Base-by-base conservation (phyloP, 2,113 vertebrate genomes). In the Nasalis larvatus region DNA sequence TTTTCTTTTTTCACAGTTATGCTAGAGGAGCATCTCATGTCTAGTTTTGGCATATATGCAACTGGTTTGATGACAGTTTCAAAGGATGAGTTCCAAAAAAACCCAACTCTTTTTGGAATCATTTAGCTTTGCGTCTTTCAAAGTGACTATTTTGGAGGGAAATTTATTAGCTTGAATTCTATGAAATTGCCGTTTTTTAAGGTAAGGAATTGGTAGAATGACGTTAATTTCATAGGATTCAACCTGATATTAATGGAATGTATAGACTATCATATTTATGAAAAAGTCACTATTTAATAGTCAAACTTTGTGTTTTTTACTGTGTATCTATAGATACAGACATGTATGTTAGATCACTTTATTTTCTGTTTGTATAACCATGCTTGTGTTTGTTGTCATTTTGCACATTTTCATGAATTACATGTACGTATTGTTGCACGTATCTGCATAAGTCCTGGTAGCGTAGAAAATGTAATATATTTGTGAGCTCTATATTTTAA, bases 291-390 rank as follows among this genome's bases (percentile, higher is more conserved):
- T 32, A 1, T 60, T 73, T 85, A 7, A 32, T 1, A 5, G 5
- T 27, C 25, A 21, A 40, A 8, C 16, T 56, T 54, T 27, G 11
- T 49, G 1, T 37, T 5, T 9, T 58, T 42, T n/a, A 17, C 18
- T 63, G 21, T 37, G 3, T 45, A 2, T 20, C 1, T 11, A 4
- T 23, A n/a, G 9, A 11, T 21, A 13, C 13, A 10, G 23, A 1
- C 7, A 8, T 16, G 0, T 12, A 2, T 45, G 17, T 42, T 18
- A 6, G 8, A 13, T 47, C 6, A 3, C 49, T 16, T 4, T 11
- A 12, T 32, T 60, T 63, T 84, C 5, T 82, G 60, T 35, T 17
- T 32, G 2, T 13, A 5, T 77, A 3, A 88, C 21, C 11, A 9
- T 4, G 30, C 45, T 40, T 92, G 58, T 40, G 1, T n/a, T 9